A percentile compares a stretch with the other conserved stretches of the same genome.
Evolutionary conservation across 2,113 vertebrate genomes (phyloP).

Genomic region (Tichodroma muraria): DNA sequence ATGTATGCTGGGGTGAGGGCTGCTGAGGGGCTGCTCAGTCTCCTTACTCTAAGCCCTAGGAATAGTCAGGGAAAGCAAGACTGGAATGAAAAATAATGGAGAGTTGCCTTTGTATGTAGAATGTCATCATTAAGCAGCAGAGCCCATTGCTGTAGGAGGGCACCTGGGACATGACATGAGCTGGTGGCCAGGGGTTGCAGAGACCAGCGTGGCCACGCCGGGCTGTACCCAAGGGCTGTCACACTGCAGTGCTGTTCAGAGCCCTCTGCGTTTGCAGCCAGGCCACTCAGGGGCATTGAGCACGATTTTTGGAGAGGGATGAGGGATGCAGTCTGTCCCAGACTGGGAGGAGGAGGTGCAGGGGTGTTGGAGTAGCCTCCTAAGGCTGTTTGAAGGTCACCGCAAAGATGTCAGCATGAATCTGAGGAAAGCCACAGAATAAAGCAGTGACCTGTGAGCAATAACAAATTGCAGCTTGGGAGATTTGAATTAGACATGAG

Average conservation of each 20-base stretch:
- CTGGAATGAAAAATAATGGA: background rate
- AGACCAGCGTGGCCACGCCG: background rate
- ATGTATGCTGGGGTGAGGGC: background rate
- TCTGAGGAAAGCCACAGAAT: background rate
- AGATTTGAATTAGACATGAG: background rate
- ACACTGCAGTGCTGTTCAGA: background rate
- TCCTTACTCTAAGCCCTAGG: background rate
- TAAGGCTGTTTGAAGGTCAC: background rate
- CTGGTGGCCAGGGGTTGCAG: background rate
- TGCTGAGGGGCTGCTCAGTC: background rate
- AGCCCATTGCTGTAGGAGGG: background rate
- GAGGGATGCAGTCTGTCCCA: background rate
- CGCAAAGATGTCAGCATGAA: background rate
- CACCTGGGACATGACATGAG: background rate
- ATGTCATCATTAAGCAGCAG: background rate
- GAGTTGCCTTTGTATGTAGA: background rate
- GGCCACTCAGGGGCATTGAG: background rate
- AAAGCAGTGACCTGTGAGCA: background rate
- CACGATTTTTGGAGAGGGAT: accelerated
- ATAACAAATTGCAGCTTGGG: background rate
- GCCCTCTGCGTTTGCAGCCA: background rate
- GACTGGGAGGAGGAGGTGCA: background rate
- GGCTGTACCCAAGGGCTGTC: background rate
- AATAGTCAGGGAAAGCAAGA: background rate
- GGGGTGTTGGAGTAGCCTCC: background rate